Conservation (phyloP, 2,888 invertebrate species). For the Cordilura impudica region DNA sequence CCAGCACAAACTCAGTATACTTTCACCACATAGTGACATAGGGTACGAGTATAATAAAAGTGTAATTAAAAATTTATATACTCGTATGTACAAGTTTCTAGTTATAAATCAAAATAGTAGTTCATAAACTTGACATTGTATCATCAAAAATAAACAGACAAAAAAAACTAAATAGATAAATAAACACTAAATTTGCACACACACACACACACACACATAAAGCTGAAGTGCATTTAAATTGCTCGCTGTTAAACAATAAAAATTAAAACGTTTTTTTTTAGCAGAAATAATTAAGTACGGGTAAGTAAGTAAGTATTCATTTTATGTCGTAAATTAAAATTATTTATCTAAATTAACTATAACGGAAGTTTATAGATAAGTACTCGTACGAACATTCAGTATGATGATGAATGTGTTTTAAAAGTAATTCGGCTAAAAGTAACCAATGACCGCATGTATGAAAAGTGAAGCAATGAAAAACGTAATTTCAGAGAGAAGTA, state of each 20-base stretch:
- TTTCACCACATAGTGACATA: background rate
- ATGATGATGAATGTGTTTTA: background rate
- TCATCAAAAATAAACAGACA: conserved; percentile 31
- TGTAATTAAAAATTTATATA: background rate
- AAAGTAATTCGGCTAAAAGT: too few relatives aligned
- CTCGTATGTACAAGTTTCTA: background rate
- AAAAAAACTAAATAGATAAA: conserved; percentile 1
- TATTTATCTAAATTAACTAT: conserved; percentile 53
- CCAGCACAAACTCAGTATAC: background rate
- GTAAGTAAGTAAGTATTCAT: too few relatives aligned
- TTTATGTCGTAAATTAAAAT: conserved; percentile 24
- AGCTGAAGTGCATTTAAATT: conserved; percentile 32
- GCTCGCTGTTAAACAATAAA: conserved; percentile 11
- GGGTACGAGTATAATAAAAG: background rate
- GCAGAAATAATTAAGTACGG: conserved; percentile 40
- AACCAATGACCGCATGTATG: too few relatives aligned
- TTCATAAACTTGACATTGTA: conserved; percentile 57
- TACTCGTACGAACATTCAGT: background rate
- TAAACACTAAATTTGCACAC: conserved; percentile 17
- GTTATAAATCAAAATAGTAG: conserved; percentile 39
- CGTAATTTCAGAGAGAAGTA: too few relatives aligned
- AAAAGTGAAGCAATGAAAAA: too few relatives aligned
- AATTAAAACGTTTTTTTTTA: background rate
- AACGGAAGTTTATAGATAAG: conserved; percentile 39
- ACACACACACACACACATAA: conserved; percentile 14